Evolutionary conservation across 2,797 vertebrate genomes (phyloP).

Genomic region (Oryzias sinensis): DNA sequence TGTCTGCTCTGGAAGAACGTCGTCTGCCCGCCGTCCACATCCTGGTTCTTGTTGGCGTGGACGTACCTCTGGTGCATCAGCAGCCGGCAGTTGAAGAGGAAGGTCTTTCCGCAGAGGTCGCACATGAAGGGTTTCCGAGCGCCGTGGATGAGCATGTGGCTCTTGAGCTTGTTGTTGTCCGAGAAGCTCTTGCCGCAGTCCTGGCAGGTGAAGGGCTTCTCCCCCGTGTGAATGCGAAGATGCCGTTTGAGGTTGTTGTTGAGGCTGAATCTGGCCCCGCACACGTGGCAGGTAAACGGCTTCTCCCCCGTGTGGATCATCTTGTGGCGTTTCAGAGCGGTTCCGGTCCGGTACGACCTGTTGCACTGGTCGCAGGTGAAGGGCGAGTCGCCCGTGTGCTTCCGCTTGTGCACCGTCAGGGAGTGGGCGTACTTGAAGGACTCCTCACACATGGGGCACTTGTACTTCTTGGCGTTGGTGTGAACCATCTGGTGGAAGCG

Average conservation of each 20-base stretch:
- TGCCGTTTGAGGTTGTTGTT: constrained; percentile 73
- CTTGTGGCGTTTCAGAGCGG: constrained; percentile 64
- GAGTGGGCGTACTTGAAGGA: constrained; percentile 69
- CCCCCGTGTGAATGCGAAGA: constrained; percentile 71
- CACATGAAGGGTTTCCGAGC: constrained; percentile 75
- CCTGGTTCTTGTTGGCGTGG: constrained; percentile 45
- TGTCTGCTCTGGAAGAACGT: constrained; percentile 3
- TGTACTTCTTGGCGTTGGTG: constrained; percentile 64
- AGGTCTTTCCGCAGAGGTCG: constrained; percentile 72
- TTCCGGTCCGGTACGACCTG: constrained; percentile 61
- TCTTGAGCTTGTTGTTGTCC: constrained; percentile 74
- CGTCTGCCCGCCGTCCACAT: not conserved
- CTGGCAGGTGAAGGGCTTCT: constrained; percentile 77
- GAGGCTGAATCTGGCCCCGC: constrained; percentile 68
- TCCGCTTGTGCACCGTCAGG: constrained; percentile 68
- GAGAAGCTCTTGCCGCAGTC: constrained; percentile 79
- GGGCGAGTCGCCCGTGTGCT: constrained; percentile 65
- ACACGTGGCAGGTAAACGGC: constrained; percentile 70
- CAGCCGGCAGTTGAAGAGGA: constrained; percentile 74
- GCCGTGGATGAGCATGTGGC: constrained; percentile 75
- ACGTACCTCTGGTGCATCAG: constrained; percentile 74
- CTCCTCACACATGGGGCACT: constrained; percentile 65
- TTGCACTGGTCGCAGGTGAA: constrained; percentile 61
- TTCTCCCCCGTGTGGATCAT: constrained; percentile 71
- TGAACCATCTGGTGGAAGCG: constrained; percentile 77